These are phyloP conservation scores for Empidonax traillii DNA, from an alignment of 2,113 vertebrate species.

Conservation along the genomic window DNA sequence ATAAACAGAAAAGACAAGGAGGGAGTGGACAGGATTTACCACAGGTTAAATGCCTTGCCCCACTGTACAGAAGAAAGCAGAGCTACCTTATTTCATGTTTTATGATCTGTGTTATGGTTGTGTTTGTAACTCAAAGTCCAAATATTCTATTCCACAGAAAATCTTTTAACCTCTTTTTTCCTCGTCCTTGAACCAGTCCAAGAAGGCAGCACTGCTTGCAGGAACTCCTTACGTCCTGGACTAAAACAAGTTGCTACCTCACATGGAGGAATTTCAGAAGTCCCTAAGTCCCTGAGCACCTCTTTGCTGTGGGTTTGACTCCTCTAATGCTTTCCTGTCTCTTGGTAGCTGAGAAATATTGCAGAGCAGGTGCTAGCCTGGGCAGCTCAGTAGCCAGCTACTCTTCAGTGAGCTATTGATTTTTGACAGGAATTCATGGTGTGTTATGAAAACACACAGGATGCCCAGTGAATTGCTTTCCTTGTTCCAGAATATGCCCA, in stretches of 20 bases:
- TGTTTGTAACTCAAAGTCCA: neutral
- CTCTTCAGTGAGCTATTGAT: neutral
- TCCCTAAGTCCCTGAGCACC: neutral
- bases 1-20: neutral
- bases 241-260: neutral
- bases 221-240: neutral
- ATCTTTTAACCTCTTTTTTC: neutral
- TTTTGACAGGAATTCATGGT: neutral
- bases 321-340: neutral
- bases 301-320: neutral
- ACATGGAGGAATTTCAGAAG: neutral
- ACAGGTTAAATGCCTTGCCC: neutral
- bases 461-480: neutral
- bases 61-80: neutral
- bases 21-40: neutral
- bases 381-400: neutral
- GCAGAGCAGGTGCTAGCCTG: neutral
- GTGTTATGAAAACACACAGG: neutral
- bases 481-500: slow-evolving; percentile 5
- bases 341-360: neutral
- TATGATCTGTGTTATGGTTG: neutral
- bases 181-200: neutral
- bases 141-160: neutral
- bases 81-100: neutral
- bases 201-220: neutral